Evolutionary conservation across 2,888 invertebrate genomes (phyloP).

Genomic region (Aricia artaxerxes): DNA sequence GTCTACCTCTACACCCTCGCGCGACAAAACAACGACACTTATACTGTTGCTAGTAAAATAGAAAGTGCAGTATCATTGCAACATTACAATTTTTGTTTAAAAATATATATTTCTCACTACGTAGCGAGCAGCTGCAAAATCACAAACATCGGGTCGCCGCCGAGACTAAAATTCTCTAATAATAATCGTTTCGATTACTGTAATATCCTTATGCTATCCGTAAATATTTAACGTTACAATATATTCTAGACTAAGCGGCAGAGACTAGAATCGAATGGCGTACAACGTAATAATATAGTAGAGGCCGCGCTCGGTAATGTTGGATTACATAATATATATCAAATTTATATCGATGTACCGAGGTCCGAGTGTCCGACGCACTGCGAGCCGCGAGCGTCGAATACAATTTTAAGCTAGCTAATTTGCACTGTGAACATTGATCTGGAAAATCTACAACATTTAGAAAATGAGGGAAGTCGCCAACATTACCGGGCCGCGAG

Average conservation of each 20-base stretch:
- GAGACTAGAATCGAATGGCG: slow-evolving; percentile 75
- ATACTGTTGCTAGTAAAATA: slow-evolving; percentile 28
- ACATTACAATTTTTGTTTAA: slow-evolving; percentile 25
- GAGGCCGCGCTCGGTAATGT: slow-evolving; percentile 43
- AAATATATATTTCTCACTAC: slow-evolving; percentile 21
- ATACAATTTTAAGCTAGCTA: slow-evolving; percentile 4
- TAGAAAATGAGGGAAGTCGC: slow-evolving; percentile 15
- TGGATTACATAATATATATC: slow-evolving; percentile 36
- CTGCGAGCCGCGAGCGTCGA: background rate
- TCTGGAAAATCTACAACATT: background rate
- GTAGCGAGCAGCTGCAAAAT: slow-evolving; percentile 27
- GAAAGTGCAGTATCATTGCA: slow-evolving; percentile 26
- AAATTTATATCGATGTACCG: background rate
- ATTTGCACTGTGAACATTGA: slow-evolving; percentile 5
- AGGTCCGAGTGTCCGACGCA: background rate
- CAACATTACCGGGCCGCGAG: slow-evolving; percentile 29
- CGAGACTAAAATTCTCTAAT: slow-evolving; percentile 45
- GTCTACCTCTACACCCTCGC: slow-evolving; percentile 43
- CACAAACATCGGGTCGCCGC: slow-evolving; percentile 23
- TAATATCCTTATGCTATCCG: slow-evolving; percentile 28
- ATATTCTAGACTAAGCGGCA: slow-evolving; percentile 63
- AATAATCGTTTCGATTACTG: slow-evolving; percentile 51
- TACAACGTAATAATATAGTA: slow-evolving; percentile 57
- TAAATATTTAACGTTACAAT: slow-evolving; percentile 26
- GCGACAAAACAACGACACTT: slow-evolving; percentile 31